Base-by-base conservation (phyloP, 2,888 invertebrate genomes). In the Acronicta aceris region DNA sequence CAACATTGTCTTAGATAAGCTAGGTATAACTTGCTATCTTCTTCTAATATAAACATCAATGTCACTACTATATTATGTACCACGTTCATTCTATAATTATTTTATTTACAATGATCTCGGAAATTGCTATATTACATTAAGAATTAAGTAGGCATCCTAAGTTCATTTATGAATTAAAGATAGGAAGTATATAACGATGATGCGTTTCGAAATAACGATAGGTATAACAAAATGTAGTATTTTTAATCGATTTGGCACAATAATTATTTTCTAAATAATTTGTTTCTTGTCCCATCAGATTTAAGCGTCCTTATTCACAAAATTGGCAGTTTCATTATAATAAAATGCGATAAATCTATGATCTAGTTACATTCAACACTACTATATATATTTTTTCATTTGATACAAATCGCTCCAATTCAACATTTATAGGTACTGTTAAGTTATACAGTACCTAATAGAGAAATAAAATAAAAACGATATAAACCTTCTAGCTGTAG, bases 1-100 rank as follows among this genome's bases (percentile, higher is more conserved):
- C 81, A 88, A 81, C 79, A 65, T 82, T 77, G 71, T 76, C 73
- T 82, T 84, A 82, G 67, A 81, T 75, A 77, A 65, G 66, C 74
- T 76, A n/a, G n/a, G n/a, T n/a, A 77, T 69, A 68, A 59, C 25
- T 59, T 67, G 49, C 77, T 76, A 77, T 68, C 71, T 73, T 64
- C 71, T 65, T 78, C 84, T 87, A 84, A 72, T 76, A 85, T 84
- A 80, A 85, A 87, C 85, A 87, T 89, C 84, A 80, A 87, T 82
- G 71, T 74, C 69, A 67, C 79, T 83, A 83, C 82, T 65, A 63
- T 60, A 57, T 71, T 58, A 68, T 57, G 74, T 69, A 72, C 72
- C 65, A 79, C 57, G 54, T 71, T 64, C 53, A 74, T 78, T 58
- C 79, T 79, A 81, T 65, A 60, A 52, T 64, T 60, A 66, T 64